Conservation (phyloP, 2,113 vertebrate genomes). For the Narcine bancroftii region DNA sequence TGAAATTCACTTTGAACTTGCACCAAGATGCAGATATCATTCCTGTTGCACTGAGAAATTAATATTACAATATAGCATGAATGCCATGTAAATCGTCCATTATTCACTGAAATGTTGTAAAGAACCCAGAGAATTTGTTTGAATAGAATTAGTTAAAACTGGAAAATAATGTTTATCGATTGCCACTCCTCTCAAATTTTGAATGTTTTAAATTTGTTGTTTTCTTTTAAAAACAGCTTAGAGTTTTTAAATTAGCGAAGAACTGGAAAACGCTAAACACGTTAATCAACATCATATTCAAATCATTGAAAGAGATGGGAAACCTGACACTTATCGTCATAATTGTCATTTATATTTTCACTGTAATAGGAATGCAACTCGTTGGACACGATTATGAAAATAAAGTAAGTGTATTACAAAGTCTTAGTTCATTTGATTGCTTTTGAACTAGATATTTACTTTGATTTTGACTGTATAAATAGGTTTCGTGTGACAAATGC, state of each 20-base stretch:
- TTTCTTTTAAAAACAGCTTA: constrained; percentile 37
- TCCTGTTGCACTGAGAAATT: not conserved
- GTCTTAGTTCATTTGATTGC: not conserved
- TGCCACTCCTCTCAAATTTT: not conserved
- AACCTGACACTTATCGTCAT: constrained; percentile 38
- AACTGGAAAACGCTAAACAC: constrained; percentile 39
- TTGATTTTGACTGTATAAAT: not conserved
- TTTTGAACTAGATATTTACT: not conserved
- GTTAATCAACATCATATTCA: constrained; percentile 37
- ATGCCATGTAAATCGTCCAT: not conserved
- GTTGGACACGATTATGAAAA: constrained; percentile 37
- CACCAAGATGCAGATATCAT: not conserved
- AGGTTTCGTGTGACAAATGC: not conserved
- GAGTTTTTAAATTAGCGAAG: constrained; percentile 40
- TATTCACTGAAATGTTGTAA: not conserved
- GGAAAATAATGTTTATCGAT: not conserved
- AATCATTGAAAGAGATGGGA: constrained; percentile 38
- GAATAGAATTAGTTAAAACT: not conserved
- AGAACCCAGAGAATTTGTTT: not conserved
- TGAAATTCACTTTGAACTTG: not conserved
- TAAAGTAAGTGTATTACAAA: constrained; percentile 24
- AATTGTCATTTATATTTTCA: constrained; percentile 39
- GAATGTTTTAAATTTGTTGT: not conserved
- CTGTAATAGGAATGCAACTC: constrained; percentile 40
- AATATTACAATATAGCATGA: not conserved